A percentile compares a stretch with the other conserved stretches of the same genome.
Evolutionary conservation across 2,113 vertebrate species (phyloP).

Genomic region (Hydrolagus affinis): DNA sequence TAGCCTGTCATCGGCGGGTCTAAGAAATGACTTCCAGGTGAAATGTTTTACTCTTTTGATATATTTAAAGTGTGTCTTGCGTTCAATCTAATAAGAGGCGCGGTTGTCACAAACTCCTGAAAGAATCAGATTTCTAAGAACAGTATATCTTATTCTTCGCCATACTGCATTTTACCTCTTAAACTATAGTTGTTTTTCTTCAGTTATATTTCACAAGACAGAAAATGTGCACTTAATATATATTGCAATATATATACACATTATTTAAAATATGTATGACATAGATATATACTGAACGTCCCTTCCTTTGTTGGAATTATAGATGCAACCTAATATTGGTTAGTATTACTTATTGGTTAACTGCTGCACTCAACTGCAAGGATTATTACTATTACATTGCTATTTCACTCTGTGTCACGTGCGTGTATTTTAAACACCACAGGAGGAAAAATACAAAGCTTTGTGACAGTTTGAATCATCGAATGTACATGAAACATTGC

Average conservation of each 20-base stretch:
- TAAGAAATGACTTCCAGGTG: neutral
- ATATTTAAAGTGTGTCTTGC: neutral
- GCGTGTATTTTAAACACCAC: neutral
- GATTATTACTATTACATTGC: neutral
- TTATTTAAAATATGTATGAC: neutral
- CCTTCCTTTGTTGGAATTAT: neutral
- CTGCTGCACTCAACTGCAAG: neutral
- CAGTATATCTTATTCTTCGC: neutral
- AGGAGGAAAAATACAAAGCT: no score
- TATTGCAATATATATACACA: neutral
- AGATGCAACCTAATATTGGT: no score
- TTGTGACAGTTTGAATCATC: no score
- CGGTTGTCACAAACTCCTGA: neutral
- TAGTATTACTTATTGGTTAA: neutral
- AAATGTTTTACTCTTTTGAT: neutral
- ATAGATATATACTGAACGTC: neutral
- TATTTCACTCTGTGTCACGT: neutral
- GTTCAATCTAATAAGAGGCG: no score
- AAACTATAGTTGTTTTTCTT: neutral
- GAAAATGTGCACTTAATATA: no score
- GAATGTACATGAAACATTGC: no score
- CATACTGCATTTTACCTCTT: neutral
- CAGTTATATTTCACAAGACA: neutral
- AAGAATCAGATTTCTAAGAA: neutral
- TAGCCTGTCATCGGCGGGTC: neutral